Evolutionary conservation across 1,140 invertebrate genomes (phyloP).

Genomic region (Trichoplusia ni): DNA sequence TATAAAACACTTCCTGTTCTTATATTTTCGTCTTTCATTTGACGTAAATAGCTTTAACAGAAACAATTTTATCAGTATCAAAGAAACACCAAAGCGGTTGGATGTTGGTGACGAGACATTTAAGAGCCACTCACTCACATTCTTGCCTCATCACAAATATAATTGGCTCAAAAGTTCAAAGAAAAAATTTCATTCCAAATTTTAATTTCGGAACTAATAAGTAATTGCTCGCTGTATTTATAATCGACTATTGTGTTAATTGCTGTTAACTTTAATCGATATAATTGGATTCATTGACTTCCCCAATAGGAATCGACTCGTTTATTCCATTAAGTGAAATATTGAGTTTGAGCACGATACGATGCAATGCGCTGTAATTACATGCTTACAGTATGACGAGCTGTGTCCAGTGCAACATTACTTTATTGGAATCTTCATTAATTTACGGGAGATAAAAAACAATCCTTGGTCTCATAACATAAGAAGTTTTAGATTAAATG

Average conservation of each 20-base stretch:
- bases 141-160: neutral
- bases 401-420: neutral
- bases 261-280: conserved; percentile 23
- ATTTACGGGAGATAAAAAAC: neutral
- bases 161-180: neutral
- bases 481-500: conserved; percentile 13
- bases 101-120: neutral
- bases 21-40: conserved; percentile 26
- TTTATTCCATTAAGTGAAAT: conserved; percentile 22
- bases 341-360: conserved; percentile 25
- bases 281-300: conserved; percentile 16
- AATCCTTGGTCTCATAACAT: neutral
- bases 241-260: conserved; percentile 21
- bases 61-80: conserved; percentile 22
- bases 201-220: conserved; percentile 10
- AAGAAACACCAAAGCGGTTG: neutral
- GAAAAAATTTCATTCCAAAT: neutral
- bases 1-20: conserved; percentile 30
- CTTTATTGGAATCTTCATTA: neutral
- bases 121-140: neutral
- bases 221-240: conserved; percentile 1
- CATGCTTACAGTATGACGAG: conserved; percentile 11
- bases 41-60: conserved; percentile 13
- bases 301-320: conserved; percentile 13
- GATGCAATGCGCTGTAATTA: neutral